Base-by-base conservation (phyloP, 2,797 vertebrate genomes). In the Rhodeus uyekii region DNA sequence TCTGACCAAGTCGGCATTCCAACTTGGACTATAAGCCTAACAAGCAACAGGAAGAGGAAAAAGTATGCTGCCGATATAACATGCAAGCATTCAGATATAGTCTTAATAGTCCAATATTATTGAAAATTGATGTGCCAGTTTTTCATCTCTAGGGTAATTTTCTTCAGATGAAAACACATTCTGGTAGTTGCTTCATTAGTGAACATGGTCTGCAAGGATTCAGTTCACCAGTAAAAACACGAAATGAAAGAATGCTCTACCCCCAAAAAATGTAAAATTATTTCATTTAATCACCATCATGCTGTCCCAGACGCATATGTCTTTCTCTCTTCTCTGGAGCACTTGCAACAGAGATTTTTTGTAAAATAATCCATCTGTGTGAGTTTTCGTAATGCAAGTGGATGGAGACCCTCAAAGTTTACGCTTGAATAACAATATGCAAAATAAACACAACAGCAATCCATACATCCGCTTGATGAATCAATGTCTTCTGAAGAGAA, bases 221-320 rank as follows among this genome's bases (percentile, higher is more conserved):
- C 24, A 42, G 24, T 67, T 75, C 67, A 75, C 81, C 69, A 86
- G 53, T 46, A 84, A 44, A 65, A 69, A 77, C 27, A 34, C 53
- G 4, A 19, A 29, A 60, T 36, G 36, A 22, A 64, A 36, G 32
- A 18, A 64, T 36, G 0, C 19, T 36, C 18, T 36, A 64, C 8
- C 61, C 61, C n/a, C n/a, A n/a, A 64, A 36, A 64, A 19, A 36
- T 64, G n/a, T n/a, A n/a, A 22, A 36, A 36, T 34, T 18, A 36
- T 18, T 36, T 36, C 18, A 9, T 22, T 10, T 36, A 64, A 34
- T 64, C 61, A 22, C 29, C 32, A 18, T 19, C 61, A 64, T 22
- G 18, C 32, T 19, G 18, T 22, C 61, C 32, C 32, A 64, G 61
- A 36, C 22, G 3, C 4, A 4, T 5, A 64, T 34, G 60, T 19